A percentile compares a stretch with the other conserved stretches of the same genome.
These are phyloP conservation scores for Sphaeridia pumilis DNA, from an alignment of 2,888 invertebrate species.

Conservation along the genomic window DNA sequence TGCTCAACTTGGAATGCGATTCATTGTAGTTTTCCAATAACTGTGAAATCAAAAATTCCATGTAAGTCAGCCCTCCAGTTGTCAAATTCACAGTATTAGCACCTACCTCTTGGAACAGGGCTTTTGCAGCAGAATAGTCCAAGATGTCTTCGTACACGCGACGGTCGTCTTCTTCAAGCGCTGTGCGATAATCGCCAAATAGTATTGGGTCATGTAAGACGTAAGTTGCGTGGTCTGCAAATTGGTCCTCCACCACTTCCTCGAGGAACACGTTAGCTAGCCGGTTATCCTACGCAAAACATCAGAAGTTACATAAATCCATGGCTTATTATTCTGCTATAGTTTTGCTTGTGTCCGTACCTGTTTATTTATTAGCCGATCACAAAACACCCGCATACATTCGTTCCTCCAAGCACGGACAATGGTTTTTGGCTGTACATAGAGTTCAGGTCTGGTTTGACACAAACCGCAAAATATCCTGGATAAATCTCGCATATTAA, in stretches of 20 bases:
- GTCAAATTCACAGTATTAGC: background rate
- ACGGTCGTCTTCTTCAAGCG: conserved; percentile 63
- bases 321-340: background rate
- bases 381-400: conserved; percentile 72
- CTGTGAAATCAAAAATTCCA: conserved; percentile 40
- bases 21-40: conserved; percentile 79
- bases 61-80: background rate
- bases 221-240: conserved; percentile 48
- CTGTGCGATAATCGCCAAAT: conserved; percentile 80
- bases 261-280: conserved; percentile 51
- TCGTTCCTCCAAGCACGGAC: conserved; percentile 86
- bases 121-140: conserved; percentile 80
- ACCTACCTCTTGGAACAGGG: conserved; percentile 68
- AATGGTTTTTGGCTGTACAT: conserved; percentile 55
- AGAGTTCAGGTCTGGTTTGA: conserved; percentile 59
- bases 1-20: conserved; percentile 53
- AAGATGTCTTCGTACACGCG: conserved; percentile 78
- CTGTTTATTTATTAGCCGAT: conserved; percentile 60
- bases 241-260: conserved; percentile 46
- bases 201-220: conserved; percentile 68
- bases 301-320: conserved; percentile 3
- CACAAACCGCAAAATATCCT: conserved; percentile 70
- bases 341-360: conserved; percentile 40
- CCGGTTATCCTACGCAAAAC: conserved; percentile 49
- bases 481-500: conserved; percentile 81